A percentile compares a stretch with the other conserved stretches of the same genome.
phyloP scores from a whole-genome alignment of 2,113 vertebrate species.

The Anhinga anhinga region DNA sequence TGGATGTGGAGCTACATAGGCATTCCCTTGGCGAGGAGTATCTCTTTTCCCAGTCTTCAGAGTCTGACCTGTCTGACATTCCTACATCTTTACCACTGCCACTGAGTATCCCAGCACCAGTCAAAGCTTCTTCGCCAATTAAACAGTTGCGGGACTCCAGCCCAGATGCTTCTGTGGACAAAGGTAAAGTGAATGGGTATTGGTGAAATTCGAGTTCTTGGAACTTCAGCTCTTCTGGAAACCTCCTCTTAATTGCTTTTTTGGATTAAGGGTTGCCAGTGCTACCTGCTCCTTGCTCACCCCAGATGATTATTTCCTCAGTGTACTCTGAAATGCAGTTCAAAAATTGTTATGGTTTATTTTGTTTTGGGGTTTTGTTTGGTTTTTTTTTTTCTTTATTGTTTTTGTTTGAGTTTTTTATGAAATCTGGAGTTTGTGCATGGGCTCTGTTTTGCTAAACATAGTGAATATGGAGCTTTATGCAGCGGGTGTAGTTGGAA shows the following conservation, averaged over 20 bases:
- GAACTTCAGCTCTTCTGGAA: not conserved
- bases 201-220: not conserved
- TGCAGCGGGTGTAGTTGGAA: not conserved
- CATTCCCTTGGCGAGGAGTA: conserved; percentile 90
- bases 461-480: not conserved
- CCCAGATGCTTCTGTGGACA: conserved; percentile 74
- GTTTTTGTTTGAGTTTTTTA: too few species aligned
- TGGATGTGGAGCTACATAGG: conserved; percentile 94
- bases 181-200: conserved; percentile 77
- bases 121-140: conserved; percentile 80
- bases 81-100: conserved; percentile 70
- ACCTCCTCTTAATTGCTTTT: not conserved
- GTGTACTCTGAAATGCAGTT: not conserved
- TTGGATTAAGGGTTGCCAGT: not conserved
- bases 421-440: not conserved
- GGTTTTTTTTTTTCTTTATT: not conserved
- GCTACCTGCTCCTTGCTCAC: not conserved
- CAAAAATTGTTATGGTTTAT: not conserved
- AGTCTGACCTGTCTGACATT: conserved; percentile 73
- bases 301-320: not conserved
- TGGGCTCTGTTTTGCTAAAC: not conserved
- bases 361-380: not conserved
- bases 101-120: conserved; percentile 69
- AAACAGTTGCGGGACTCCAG: conserved; percentile 76
- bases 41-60: conserved; percentile 75